Conservation (phyloP, 1,140 invertebrate genomes). For the Vanessa tameamea region DNA sequence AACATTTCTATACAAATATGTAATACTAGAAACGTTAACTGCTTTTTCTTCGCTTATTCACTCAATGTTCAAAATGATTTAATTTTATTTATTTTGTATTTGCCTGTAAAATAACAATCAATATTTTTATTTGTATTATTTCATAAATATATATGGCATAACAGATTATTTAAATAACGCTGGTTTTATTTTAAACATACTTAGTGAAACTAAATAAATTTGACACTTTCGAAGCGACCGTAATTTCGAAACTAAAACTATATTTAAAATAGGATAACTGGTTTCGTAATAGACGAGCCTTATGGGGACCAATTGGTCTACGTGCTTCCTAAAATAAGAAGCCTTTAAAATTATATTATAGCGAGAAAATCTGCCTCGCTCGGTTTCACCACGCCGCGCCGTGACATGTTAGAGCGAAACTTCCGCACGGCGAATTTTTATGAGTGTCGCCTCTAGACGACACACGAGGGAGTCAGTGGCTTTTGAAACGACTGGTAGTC, state of each 20-base stretch:
- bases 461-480: conserved; percentile 67
- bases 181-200: neutral
- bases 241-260: conserved; percentile 17
- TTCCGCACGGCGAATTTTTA: conserved; percentile 73
- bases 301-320: conserved; percentile 32
- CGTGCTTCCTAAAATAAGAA: conserved; percentile 37
- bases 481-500: conserved; percentile 70
- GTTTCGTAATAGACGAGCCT: conserved; percentile 28
- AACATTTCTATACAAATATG: too few species aligned
- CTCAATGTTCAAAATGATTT: too few species aligned
- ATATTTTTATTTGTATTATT: too few species aligned
- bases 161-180: too few species aligned
- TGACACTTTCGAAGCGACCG: neutral
- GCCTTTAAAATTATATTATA: conserved; percentile 36
- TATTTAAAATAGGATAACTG: conserved; percentile 24
- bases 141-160: too few species aligned
- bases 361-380: conserved; percentile 28
- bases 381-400: conserved; percentile 38
- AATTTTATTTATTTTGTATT: too few species aligned
- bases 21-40: too few species aligned
- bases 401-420: conserved; percentile 57
- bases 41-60: too few species aligned
- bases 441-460: conserved; percentile 70
- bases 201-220: neutral
- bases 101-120: too few species aligned